phyloP scores from a whole-genome alignment of 2,888 invertebrate species.

The Papilio protenor region DNA sequence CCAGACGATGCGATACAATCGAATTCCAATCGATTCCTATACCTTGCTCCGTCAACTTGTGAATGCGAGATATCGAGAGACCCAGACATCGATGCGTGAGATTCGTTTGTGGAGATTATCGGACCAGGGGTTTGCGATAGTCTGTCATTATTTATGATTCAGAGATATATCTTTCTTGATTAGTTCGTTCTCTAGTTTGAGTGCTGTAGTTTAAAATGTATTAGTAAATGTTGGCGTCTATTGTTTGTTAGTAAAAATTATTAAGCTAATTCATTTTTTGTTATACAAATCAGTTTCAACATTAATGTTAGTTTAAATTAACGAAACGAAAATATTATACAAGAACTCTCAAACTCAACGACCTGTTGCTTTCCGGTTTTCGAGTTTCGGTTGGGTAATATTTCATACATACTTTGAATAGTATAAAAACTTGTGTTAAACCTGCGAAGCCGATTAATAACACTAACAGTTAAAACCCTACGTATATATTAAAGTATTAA shows the following conservation, averaged over 20 bases:
- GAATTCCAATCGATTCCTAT: slow-evolving; percentile 38
- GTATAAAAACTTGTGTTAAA: not conserved
- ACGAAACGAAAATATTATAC: not conserved
- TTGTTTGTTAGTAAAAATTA: not conserved
- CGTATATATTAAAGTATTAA: not conserved
- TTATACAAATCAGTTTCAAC: not conserved
- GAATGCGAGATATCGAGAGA: slow-evolving; percentile 20
- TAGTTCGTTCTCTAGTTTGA: not conserved
- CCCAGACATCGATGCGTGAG: not conserved
- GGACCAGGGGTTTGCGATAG: not conserved
- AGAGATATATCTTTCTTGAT: not conserved
- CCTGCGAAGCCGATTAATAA: not conserved
- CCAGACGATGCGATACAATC: slow-evolving; percentile 36
- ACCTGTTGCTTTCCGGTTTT: slow-evolving; percentile 4
- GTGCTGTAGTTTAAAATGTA: not conserved
- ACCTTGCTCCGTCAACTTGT: slow-evolving; percentile 32
- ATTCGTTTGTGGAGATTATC: slow-evolving; percentile 26
- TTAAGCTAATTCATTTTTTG: not conserved
- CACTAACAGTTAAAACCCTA: not conserved
- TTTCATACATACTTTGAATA: not conserved
- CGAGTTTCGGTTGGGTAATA: not conserved
- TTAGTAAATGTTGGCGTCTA: not conserved
- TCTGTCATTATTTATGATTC: not conserved
- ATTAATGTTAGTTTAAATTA: not conserved
- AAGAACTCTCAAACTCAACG: not conserved